Evolutionary conservation across 2,113 vertebrate genomes (phyloP).

Genomic region (Penelope pileata): DNA sequence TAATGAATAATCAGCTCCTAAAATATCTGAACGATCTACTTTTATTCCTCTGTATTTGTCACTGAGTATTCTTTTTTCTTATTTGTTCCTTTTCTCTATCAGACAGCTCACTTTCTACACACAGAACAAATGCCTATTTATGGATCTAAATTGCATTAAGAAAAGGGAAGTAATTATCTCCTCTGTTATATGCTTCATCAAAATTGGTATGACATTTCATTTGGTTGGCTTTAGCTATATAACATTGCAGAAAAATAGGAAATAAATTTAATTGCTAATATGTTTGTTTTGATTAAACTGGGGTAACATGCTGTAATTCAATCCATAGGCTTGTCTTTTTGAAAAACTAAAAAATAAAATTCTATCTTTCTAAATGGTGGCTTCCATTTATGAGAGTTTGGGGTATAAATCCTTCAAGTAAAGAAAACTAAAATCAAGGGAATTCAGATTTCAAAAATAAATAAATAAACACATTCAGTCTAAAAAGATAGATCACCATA

Average conservation of each 20-base stretch:
- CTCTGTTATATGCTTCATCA: neutral
- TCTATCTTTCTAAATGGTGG: neutral
- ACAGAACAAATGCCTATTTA: neutral
- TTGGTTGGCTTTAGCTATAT: neutral
- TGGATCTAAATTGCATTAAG: neutral
- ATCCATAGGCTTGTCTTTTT: neutral
- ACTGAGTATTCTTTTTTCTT: neutral
- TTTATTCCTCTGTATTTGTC: neutral
- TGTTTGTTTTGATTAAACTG: slow-evolving; percentile 40
- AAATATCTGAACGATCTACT: neutral
- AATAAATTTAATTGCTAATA: neutral
- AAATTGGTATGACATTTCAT: slow-evolving; percentile 37
- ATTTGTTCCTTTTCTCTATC: neutral
- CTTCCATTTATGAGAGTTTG: neutral
- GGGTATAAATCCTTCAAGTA: neutral
- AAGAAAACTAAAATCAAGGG: neutral
- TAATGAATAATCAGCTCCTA: neutral
- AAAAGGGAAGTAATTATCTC: neutral
- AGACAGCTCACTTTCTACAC: neutral
- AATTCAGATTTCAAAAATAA: neutral
- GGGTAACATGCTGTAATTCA: neutral
- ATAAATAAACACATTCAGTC: neutral
- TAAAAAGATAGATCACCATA: neutral
- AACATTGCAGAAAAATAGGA: slow-evolving; percentile 17
- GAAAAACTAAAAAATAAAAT: neutral